A percentile compares a stretch with the other conserved stretches of the same genome.
Evolutionary conservation across 1,140 invertebrate genomes (phyloP).

Genomic region (Bombus superbus): DNA sequence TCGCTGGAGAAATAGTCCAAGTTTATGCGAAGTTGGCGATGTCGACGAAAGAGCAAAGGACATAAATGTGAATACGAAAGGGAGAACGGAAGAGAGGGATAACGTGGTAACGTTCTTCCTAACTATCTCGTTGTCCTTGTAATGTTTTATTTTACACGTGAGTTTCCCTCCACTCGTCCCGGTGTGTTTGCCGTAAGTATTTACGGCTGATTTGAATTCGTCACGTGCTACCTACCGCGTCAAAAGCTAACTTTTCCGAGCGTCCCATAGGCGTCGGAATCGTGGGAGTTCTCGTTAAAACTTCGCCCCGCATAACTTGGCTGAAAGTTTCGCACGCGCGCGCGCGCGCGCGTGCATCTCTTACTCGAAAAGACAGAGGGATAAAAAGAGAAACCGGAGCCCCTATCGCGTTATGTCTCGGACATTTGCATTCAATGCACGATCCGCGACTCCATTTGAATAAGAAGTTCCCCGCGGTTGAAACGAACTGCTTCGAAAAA

Average conservation of each 20-base stretch:
- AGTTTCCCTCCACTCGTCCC: constrained; percentile 51
- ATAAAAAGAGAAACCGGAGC: constrained; percentile 34
- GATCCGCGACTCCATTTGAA: constrained; percentile 68
- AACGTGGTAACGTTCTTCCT: constrained; percentile 31
- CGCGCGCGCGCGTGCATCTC: constrained; percentile 10
- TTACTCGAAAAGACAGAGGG: background rate
- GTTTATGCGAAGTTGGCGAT: constrained; percentile 52
- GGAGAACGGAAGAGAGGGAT: background rate
- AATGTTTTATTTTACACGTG: constrained; percentile 73
- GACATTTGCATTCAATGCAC: constrained; percentile 69
- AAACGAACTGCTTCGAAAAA: constrained; percentile 49
- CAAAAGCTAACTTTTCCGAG: constrained; percentile 68
- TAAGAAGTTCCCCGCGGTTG: constrained; percentile 59
- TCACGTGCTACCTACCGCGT: constrained; percentile 65
- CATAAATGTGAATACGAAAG: background rate
- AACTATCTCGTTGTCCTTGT: constrained; percentile 67
- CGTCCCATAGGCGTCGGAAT: constrained; percentile 58
- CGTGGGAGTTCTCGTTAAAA: constrained; percentile 60
- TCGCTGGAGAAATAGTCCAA: constrained; percentile 67
- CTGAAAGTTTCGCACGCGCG: constrained; percentile 57
- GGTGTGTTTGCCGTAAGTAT: constrained; percentile 74
- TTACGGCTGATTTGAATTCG: constrained; percentile 77
- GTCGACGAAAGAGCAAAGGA: background rate
- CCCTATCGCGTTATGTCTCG: constrained; percentile 61
- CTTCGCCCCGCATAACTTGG: constrained; percentile 61